phyloP scores from a whole-genome alignment of 1,140 invertebrate genomes.

The Diabrotica virgifera region DNA sequence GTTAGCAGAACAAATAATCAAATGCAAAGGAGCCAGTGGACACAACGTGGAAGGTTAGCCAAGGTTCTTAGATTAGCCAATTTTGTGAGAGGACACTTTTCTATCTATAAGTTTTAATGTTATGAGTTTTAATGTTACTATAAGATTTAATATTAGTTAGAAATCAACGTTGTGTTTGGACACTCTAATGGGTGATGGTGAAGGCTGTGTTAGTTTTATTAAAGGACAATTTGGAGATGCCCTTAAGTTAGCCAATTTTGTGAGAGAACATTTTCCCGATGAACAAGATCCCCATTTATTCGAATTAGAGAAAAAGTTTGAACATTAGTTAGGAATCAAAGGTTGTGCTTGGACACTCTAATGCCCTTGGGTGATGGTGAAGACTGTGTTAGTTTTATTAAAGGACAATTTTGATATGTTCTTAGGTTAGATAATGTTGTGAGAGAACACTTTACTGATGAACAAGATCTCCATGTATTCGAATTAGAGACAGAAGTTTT shows the following conservation, averaged over 20 bases:
- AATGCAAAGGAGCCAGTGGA: constrained; percentile 63
- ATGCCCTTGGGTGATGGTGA: too few relatives aligned
- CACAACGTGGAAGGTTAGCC: constrained; percentile 85
- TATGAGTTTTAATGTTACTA: too few relatives aligned
- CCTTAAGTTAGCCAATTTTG: constrained; percentile 73
- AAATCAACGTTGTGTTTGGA: too few relatives aligned
- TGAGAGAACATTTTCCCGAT: constrained; percentile 72
- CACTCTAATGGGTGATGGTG: too few relatives aligned
- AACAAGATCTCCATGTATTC: constrained; percentile 66
- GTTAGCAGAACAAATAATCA: constrained; percentile 72
- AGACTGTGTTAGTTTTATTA: too few relatives aligned
- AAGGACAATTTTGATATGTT: too few relatives aligned
- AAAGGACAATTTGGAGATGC: too few relatives aligned
- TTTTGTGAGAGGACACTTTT: constrained; percentile 76
- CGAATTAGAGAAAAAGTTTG: too few relatives aligned
- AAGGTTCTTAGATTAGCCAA: constrained; percentile 74
- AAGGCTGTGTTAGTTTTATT: too few relatives aligned
- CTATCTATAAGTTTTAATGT: too few relatives aligned
- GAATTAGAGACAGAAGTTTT: constrained; percentile 60
- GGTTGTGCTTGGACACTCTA: constrained; percentile 53
- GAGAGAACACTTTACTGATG: constrained; percentile 69
- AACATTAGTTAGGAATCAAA: constrained; percentile 47
- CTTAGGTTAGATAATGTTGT: constrained; percentile 77
- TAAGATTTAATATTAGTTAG: too few relatives aligned
- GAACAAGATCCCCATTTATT: constrained; percentile 62